Percentiles rank a stretch among this genome's conserved stretches.
These are phyloP conservation scores for Myrmophylax atrothorax DNA, from an alignment of 2,113 vertebrate species.

Conservation along the genomic window DNA sequence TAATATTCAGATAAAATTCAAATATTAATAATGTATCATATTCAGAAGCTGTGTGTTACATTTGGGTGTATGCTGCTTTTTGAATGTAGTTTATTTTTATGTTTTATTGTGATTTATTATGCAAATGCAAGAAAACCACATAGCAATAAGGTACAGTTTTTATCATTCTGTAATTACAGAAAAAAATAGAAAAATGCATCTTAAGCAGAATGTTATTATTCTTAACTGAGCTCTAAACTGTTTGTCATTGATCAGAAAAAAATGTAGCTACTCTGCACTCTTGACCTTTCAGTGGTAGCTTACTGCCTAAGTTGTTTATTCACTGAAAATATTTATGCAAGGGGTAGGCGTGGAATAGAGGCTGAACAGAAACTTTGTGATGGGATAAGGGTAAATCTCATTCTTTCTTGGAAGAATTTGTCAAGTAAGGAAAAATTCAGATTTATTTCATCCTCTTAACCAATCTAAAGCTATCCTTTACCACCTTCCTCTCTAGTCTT, in stretches of 20 bases:
- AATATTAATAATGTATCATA: neutral
- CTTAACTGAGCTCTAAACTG: neutral
- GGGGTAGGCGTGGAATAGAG: neutral
- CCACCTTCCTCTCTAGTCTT: neutral
- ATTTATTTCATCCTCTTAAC: neutral
- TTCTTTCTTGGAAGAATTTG: neutral
- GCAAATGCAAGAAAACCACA: neutral
- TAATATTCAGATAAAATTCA: neutral
- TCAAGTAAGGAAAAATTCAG: neutral
- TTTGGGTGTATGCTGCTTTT: neutral
- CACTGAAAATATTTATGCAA: slow-evolving; percentile 18
- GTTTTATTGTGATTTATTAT: neutral
- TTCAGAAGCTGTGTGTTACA: neutral
- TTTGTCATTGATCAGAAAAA: neutral
- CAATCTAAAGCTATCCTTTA: neutral
- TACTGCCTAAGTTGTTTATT: neutral
- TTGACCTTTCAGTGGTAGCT: neutral
- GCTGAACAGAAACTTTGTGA: neutral
- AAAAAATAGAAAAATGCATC: neutral
- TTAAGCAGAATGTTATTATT: neutral
- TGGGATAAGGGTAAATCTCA: neutral
- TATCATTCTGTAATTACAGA: neutral
- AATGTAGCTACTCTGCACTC: neutral
- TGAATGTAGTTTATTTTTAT: neutral
- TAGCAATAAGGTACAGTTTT: neutral